Conservation (phyloP, 1,140 invertebrate genomes). For the Lasioglossum albipes region DNA sequence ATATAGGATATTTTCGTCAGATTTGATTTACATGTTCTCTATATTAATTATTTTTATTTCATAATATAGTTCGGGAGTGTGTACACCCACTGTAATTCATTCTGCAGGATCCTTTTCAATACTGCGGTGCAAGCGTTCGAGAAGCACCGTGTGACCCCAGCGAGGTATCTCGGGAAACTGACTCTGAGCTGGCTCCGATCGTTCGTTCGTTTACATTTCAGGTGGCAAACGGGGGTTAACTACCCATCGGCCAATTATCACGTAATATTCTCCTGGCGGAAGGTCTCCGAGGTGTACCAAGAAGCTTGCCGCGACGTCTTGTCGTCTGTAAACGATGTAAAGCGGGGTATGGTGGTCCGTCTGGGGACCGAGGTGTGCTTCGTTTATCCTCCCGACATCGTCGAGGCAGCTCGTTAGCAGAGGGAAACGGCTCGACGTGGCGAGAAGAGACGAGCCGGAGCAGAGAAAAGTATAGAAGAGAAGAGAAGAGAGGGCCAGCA, state of each 20-base stretch:
- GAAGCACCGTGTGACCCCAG: no score
- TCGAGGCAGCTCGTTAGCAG: slow-evolving; percentile 47
- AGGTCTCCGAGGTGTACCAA: background rate
- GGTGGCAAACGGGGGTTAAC: background rate
- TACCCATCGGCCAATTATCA: background rate
- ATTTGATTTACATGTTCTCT: no score
- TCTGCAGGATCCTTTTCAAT: no score
- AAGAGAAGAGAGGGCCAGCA: slow-evolving; percentile 1
- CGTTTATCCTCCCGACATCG: slow-evolving; percentile 17
- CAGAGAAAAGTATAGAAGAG: background rate
- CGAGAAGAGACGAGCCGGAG: no score
- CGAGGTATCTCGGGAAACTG: background rate
- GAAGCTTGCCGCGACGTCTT: background rate
- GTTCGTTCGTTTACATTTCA: background rate
- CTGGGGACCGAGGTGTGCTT: slow-evolving; percentile 1
- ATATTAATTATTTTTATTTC: no score
- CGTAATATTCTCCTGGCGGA: background rate
- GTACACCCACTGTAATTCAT: no score
- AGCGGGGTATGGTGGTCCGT: background rate
- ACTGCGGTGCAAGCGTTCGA: no score
- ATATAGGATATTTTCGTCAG: no score
- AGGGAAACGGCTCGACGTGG: background rate
- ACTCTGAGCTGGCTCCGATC: background rate
- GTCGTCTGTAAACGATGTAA: background rate
- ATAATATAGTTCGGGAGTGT: no score